These are phyloP conservation scores for Ctenomys sociabilis DNA, from an alignment of 2,113 vertebrate species.

Conservation along the genomic window DNA sequence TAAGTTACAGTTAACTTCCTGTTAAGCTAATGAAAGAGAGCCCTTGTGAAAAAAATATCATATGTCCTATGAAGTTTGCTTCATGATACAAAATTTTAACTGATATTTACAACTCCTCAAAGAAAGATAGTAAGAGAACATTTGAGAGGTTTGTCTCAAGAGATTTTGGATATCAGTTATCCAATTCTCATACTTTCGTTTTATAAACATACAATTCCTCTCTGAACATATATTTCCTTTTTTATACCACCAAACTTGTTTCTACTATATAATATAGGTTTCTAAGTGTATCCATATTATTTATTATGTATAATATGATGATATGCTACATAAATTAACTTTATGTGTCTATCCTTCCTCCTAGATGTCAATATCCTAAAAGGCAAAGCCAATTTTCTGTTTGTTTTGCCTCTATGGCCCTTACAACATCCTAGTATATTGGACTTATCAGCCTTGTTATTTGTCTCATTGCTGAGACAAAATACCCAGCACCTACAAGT, in stretches of 20 bases:
- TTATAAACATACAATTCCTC: not conserved
- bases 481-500: no score
- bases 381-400: not conserved
- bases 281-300: not conserved
- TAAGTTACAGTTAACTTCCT: no score
- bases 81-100: no score
- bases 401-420: not conserved
- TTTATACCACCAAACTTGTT: not conserved
- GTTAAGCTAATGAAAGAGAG: no score
- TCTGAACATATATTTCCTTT: not conserved
- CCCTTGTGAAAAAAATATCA: no score
- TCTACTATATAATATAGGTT: conserved; percentile 4
- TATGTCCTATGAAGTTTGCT: no score
- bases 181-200: not conserved
- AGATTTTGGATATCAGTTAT: not conserved
- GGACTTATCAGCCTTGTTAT: not conserved
- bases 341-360: not conserved
- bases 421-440: not conserved
- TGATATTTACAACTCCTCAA: no score
- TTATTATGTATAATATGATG: not conserved
- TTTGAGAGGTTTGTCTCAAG: no score
- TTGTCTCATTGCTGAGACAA: no score
- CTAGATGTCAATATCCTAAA: not conserved
- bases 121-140: no score
- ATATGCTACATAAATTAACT: not conserved